A percentile compares a stretch with the other conserved stretches of the same genome.
These are phyloP conservation scores for Spodoptera exigua DNA, from an alignment of 2,888 invertebrate species.

Conservation along the genomic window DNA sequence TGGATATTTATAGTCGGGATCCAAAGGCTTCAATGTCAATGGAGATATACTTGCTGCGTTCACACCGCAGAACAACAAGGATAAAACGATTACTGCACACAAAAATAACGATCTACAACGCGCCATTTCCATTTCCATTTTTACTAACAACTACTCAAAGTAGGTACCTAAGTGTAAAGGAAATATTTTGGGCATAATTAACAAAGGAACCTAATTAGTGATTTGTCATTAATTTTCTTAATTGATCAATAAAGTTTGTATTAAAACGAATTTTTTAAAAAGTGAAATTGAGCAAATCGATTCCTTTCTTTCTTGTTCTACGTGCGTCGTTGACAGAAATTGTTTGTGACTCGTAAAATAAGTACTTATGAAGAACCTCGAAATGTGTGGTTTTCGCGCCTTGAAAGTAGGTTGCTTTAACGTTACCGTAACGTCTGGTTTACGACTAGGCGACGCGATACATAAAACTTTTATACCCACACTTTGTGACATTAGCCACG, in stretches of 20 bases:
- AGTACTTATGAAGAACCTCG: conserved; percentile 48
- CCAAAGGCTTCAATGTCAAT: not conserved
- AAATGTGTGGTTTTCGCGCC: conserved; percentile 56
- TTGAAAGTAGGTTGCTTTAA: conserved; percentile 66
- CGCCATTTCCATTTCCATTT: conserved; percentile 37
- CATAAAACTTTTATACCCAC: conserved; percentile 74
- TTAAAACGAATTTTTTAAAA: not conserved
- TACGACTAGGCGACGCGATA: conserved; percentile 68
- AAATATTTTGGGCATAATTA: not conserved
- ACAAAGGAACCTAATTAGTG: conserved; percentile 1
- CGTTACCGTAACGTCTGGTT: conserved; percentile 62
- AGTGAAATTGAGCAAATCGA: no score
- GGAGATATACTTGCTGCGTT: rapidly evolving
- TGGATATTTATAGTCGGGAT: conserved; percentile 55
- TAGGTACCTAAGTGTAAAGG: not conserved
- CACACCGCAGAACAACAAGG: not conserved
- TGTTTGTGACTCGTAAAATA: conserved; percentile 26
- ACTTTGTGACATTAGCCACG: conserved; percentile 66
- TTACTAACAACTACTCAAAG: not conserved
- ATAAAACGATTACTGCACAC: conserved; percentile 21
- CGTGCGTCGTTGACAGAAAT: no score
- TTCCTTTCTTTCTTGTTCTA: no score
- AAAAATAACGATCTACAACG: conserved; percentile 7
- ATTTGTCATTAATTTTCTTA: conserved; percentile 16
- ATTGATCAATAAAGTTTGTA: conserved; percentile 23